Percentiles rank a stretch among this genome's conserved stretches.
phyloP scores from a whole-genome alignment of 2,888 invertebrate genomes.

The Spilosoma lubricipeda region DNA sequence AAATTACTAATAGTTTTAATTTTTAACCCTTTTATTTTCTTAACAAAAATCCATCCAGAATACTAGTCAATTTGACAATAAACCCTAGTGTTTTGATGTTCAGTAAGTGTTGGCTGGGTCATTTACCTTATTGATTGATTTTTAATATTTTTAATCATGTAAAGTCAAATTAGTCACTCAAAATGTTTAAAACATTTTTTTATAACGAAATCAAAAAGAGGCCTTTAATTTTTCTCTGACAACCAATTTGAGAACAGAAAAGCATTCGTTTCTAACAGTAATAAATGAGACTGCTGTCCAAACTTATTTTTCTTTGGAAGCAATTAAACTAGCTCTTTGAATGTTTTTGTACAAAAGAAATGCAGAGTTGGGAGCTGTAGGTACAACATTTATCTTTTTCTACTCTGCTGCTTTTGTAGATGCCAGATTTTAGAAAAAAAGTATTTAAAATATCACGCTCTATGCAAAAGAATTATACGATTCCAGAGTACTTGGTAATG shows the following conservation, averaged over 20 bases:
- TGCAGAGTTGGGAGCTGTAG: slow-evolving; percentile 8
- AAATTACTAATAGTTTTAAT: neutral
- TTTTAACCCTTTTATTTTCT: neutral
- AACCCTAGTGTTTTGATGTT: neutral
- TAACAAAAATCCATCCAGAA: neutral
- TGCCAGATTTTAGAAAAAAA: neutral
- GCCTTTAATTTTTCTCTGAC: neutral
- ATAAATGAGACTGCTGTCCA: slow-evolving; percentile 50
- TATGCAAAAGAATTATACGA: neutral
- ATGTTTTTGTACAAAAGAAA: slow-evolving; percentile 18
- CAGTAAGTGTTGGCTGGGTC: too few species aligned
- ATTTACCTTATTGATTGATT: too few species aligned
- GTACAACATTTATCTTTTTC: slow-evolving; percentile 3
- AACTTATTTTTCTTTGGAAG: slow-evolving; percentile 57
- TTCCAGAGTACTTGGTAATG: neutral
- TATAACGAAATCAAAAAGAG: neutral
- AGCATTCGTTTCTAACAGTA: slow-evolving; percentile 43
- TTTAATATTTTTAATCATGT: neutral
- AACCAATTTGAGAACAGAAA: slow-evolving; percentile 24
- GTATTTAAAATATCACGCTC: neutral
- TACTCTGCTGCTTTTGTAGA: slow-evolving; percentile 7
- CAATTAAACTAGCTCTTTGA: slow-evolving; percentile 53
- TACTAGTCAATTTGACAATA: neutral
- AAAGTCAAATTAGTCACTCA: neutral
- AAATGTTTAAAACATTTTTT: neutral